Evolutionary conservation across 2,888 invertebrate genomes (phyloP).

Genomic region (Tetramorium bicarinatum): DNA sequence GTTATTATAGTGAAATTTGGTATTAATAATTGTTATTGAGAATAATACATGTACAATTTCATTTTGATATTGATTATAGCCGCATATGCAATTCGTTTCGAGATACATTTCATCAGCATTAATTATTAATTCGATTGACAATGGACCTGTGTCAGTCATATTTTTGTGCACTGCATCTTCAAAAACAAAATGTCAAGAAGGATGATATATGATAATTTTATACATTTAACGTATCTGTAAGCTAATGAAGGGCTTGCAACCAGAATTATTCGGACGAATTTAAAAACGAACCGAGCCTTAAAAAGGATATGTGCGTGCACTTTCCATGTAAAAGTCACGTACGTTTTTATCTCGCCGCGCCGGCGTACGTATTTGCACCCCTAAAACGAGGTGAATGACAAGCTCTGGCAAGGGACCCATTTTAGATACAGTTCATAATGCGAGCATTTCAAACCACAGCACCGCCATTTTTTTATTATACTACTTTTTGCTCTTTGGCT

Average conservation of each 20-base stretch:
- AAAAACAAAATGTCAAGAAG: not conserved
- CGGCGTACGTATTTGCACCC: conserved; percentile 58
- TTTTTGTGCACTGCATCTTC: not conserved
- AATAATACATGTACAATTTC: not conserved
- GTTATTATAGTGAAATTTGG: conserved; percentile 9
- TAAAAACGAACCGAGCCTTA: conserved; percentile 32
- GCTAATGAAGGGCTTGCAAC: conserved; percentile 39
- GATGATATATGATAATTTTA: conserved; percentile 19
- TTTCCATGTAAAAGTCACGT: conserved; percentile 42
- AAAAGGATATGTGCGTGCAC: conserved; percentile 29
- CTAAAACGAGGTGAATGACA: conserved; percentile 61
- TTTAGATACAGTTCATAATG: conserved; percentile 73
- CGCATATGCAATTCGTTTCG: conserved; percentile 2
- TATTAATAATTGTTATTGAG: conserved; percentile 19
- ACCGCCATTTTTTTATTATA: conserved; percentile 69
- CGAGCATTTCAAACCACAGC: conserved; percentile 65
- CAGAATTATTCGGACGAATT: conserved; percentile 29
- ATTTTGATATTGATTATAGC: not conserved
- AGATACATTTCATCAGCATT: not conserved
- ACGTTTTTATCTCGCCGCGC: conserved; percentile 38
- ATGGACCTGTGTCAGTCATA: not conserved
- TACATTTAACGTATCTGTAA: not conserved
- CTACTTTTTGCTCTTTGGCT: conserved; percentile 60
- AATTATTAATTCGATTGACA: conserved; percentile 27
- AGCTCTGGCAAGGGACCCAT: conserved; percentile 61